These are phyloP conservation scores for Mustela nigripes DNA, from an alignment of 2,113 vertebrate species.

Conservation along the genomic window DNA sequence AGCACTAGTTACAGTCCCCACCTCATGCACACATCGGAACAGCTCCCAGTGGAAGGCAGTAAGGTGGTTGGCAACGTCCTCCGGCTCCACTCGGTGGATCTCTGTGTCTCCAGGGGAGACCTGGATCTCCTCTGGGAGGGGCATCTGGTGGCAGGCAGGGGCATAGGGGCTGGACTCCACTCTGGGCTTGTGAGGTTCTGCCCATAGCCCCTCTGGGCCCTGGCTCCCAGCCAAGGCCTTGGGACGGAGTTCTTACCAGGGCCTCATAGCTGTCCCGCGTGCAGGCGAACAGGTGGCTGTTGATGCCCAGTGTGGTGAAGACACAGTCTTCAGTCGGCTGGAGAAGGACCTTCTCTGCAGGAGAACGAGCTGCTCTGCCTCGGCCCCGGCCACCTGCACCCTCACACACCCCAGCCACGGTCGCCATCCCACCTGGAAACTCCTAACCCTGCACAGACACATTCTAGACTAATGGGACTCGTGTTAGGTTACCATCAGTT, in stretches of 20 bases:
- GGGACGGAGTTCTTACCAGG: conserved; percentile 90
- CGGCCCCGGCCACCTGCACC: background rate
- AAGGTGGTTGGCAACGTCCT: conserved; percentile 96
- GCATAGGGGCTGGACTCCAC: conserved; percentile 13
- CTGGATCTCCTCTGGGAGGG: conserved; percentile 96
- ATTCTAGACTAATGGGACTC: background rate
- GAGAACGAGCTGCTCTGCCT: background rate
- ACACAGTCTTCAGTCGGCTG: conserved; percentile 97
- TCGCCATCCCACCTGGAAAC: background rate
- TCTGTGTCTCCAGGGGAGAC: conserved; percentile 96
- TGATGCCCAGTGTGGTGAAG: conserved; percentile 98
- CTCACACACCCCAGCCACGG: background rate
- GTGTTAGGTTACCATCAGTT: background rate
- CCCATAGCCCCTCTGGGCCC: background rate
- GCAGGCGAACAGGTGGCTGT: conserved; percentile 98
- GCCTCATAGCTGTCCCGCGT: conserved; percentile 93
- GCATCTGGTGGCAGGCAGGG: conserved; percentile 88
- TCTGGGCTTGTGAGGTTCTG: background rate
- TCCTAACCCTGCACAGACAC: background rate
- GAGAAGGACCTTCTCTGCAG: conserved; percentile 95
- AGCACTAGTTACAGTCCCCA: background rate
- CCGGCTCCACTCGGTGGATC: conserved; percentile 96
- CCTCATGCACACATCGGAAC: conserved; percentile 98
- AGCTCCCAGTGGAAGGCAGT: conserved; percentile 98
- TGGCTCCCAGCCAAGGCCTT: background rate